Conservation (phyloP, 2,113 vertebrate genomes). For the Amphiprion ocellaris region DNA sequence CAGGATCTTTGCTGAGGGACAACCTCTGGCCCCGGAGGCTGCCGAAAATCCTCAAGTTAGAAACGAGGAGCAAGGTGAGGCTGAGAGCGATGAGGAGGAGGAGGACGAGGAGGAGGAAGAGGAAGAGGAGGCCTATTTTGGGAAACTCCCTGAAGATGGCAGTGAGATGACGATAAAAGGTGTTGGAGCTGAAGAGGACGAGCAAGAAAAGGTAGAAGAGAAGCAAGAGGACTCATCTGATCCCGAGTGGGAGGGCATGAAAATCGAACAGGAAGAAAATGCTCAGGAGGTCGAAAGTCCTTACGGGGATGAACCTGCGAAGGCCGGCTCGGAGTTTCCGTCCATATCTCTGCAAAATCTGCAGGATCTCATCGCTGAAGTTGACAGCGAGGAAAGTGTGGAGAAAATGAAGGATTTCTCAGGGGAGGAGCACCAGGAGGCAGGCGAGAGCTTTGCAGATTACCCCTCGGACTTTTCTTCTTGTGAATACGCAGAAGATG, state of each 20-base stretch:
- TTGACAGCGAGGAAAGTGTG: slow-evolving; percentile 2
- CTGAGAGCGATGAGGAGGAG: slow-evolving; percentile 42
- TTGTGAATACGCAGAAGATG: slow-evolving; percentile 65
- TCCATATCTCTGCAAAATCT: slow-evolving; percentile 40
- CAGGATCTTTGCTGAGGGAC: slow-evolving; percentile 52
- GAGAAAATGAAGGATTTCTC: slow-evolving; percentile 78
- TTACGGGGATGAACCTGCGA: neutral
- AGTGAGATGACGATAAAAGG: slow-evolving; percentile 34
- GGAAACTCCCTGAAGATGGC: slow-evolving; percentile 42
- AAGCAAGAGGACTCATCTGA: slow-evolving; percentile 32
- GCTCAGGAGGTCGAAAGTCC: slow-evolving; percentile 3
- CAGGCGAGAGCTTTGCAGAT: slow-evolving; percentile 82
- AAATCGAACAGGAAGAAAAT: slow-evolving; percentile 11
- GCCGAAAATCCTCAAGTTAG: slow-evolving; percentile 56
- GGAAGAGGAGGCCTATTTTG: slow-evolving; percentile 50
- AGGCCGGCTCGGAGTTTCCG: slow-evolving; percentile 32
- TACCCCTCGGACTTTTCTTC: slow-evolving; percentile 81
- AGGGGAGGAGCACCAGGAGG: slow-evolving; percentile 80
- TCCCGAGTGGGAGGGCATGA: slow-evolving; percentile 41
- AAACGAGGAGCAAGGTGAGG: slow-evolving; percentile 56
- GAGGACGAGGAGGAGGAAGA: no score
- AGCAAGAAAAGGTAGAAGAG: slow-evolving; percentile 35
- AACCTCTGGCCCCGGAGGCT: slow-evolving; percentile 44
- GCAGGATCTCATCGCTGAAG: slow-evolving; percentile 49
- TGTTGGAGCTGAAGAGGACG: slow-evolving; percentile 34